Conservation (phyloP, 2,888 invertebrate genomes). For the Pollenia angustigena region DNA sequence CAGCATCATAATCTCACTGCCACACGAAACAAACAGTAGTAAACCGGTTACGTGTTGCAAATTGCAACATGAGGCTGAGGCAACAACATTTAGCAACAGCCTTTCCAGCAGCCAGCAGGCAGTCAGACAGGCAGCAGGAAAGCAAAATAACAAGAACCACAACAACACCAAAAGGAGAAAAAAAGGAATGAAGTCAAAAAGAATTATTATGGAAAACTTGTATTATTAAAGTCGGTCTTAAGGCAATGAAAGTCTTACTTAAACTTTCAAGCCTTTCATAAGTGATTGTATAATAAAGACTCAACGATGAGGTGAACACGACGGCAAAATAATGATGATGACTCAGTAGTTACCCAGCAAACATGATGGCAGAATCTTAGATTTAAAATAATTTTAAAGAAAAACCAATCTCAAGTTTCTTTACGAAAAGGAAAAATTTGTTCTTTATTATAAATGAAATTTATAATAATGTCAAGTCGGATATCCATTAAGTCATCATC, state of each 20-base stretch:
- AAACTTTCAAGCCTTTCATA: conserved; percentile 72
- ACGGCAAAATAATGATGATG: conserved; percentile 23
- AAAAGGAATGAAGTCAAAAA: conserved; percentile 37
- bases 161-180: not conserved
- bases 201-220: conserved; percentile 52
- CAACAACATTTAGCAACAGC: conserved; percentile 3
- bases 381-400: too few relatives aligned
- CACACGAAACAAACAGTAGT: conserved; percentile 63
- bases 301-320: not conserved
- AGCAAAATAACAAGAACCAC: conserved; percentile 8
- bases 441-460: too few relatives aligned
- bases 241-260: conserved; percentile 68
- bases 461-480: too few relatives aligned
- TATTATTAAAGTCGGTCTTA: conserved; percentile 57
- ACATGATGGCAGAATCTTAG: too few relatives aligned
- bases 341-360: not conserved
- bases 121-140: conserved; percentile 30
- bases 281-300: conserved; percentile 66
- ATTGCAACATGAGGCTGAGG: conserved; percentile 12
- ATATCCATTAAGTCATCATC: too few relatives aligned
- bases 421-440: too few relatives aligned
- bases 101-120: not conserved
- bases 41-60: conserved; percentile 66
- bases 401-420: too few relatives aligned
- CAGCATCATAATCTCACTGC: conserved; percentile 3